Evolutionary conservation across 2,113 vertebrate species (phyloP).

Genomic region (Pangasianodon hypophthalmus): DNA sequence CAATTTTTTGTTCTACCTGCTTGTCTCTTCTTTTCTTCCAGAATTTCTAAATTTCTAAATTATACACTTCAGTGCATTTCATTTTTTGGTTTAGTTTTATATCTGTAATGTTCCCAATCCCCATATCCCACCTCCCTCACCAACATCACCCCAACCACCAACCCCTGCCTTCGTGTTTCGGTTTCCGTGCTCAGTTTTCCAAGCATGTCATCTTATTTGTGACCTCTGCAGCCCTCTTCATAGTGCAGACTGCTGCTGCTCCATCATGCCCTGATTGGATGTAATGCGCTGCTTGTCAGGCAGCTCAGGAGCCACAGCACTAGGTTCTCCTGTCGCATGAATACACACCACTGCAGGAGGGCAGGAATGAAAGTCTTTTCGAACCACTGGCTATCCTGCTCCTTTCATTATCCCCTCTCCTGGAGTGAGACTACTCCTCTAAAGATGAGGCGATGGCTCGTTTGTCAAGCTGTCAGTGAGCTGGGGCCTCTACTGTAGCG

Average conservation of each 20-base stretch:
- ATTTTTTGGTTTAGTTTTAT: background rate
- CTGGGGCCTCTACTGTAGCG: conserved; percentile 9
- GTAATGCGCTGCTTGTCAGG: conserved; percentile 49
- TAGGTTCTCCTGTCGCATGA: conserved; percentile 40
- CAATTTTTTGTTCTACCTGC: background rate
- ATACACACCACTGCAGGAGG: conserved; percentile 34
- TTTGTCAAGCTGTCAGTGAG: conserved; percentile 52
- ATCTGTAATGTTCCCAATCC: conserved; percentile 1
- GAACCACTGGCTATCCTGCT: conserved; percentile 47
- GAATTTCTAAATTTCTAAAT: background rate
- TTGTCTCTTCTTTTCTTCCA: background rate
- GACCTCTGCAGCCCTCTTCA: conserved; percentile 38
- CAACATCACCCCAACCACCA: background rate
- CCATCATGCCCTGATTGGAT: conserved; percentile 54
- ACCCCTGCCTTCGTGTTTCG: background rate
- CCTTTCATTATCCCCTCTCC: conserved; percentile 53
- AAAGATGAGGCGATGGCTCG: conserved; percentile 39
- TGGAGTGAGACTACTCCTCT: conserved; percentile 44
- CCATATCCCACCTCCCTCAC: conserved; percentile 7
- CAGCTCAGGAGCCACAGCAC: conserved; percentile 32
- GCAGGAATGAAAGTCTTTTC: conserved; percentile 49
- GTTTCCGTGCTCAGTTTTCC: conserved; percentile 36
- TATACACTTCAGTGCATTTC: background rate
- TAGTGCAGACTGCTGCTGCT: conserved; percentile 21
- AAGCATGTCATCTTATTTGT: conserved; percentile 40